Evolutionary conservation across 2,797 vertebrate genomes (phyloP), one percentile per base, ranked within the genome.

Genomic region (Myripristis jacobus): DNA sequence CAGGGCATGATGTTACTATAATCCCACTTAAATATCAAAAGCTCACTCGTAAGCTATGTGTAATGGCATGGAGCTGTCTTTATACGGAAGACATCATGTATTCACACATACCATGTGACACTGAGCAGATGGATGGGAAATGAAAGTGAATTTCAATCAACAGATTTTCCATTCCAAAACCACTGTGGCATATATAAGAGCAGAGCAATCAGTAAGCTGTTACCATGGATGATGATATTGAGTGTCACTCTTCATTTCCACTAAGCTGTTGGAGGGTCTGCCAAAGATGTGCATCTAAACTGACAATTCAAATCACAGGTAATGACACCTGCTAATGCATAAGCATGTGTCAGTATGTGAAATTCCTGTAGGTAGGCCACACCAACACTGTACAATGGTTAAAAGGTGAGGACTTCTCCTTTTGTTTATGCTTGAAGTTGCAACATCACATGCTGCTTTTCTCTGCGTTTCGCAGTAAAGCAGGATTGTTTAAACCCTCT

Each of bases 1-100:
- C 55, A 66, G 43, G n/a, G 43, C 52, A 63, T 43, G 47, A 60
- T 59, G 72, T 38, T 41, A 63, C 25, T 47, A 61, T 80, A 75
- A 79, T 73, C 66, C 64, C 41, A 66, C 52, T 75, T 59, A 69
- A 73, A 86, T 72, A 83, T 68, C 65, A 77, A 46, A 21, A 58
- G 34, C n/a, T 56, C 34, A 6, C 55, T 54, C 50, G 34, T 66
- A 74, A 67, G 2, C 56, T 47, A 31, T 41, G 11, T 41, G 15
- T 21, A 47, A 44, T 15, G 41, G 12, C 48, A 68, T 6, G n/a
- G 25, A 46, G 25, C 46, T 60, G 48, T 58, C 66, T 55, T 36
- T 69, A 43, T 18, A 43, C 19, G 67, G 4, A 56, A 27, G 27
- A 19, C 58, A 31, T 25, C 54, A 16, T 7, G 0, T 56, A 25